Conservation (phyloP, 2,113 vertebrate genomes). For the Propithecus coquereli region DNA sequence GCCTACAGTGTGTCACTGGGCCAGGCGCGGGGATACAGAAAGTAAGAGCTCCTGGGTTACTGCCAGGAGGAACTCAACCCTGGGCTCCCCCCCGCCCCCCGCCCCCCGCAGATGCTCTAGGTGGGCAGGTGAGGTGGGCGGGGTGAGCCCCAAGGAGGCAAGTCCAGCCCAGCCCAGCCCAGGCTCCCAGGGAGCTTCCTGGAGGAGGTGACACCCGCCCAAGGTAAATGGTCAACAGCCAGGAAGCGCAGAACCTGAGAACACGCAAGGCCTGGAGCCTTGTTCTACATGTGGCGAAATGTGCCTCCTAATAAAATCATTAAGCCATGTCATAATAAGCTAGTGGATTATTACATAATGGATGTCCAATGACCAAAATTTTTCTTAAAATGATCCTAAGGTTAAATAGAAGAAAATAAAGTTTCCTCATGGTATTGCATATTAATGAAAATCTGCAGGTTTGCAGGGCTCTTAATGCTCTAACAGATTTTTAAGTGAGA, state of each 20-base stretch:
- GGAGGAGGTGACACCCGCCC: background rate
- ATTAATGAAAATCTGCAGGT: background rate
- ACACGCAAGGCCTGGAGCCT: background rate
- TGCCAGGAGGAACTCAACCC: background rate
- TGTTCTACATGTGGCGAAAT: background rate
- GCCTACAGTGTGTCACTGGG: background rate
- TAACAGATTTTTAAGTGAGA: background rate
- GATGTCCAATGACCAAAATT: background rate
- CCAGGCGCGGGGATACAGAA: background rate
- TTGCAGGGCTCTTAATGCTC: background rate
- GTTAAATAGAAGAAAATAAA: conserved; percentile 23
- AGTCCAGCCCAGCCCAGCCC: background rate
- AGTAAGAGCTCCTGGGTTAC: background rate
- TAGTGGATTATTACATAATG: background rate
- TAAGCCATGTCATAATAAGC: background rate
- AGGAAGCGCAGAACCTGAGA: background rate
- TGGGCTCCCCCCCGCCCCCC: no score
- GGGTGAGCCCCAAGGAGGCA: background rate
- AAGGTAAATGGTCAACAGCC: background rate
- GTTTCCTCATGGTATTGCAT: background rate
- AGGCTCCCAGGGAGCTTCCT: background rate
- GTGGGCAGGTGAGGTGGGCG: background rate
- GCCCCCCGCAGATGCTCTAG: no score
- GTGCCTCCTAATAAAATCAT: background rate
- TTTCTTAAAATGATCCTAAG: background rate